Conservation (phyloP, 2,113 vertebrate genomes). For the Nibea coibor region DNA sequence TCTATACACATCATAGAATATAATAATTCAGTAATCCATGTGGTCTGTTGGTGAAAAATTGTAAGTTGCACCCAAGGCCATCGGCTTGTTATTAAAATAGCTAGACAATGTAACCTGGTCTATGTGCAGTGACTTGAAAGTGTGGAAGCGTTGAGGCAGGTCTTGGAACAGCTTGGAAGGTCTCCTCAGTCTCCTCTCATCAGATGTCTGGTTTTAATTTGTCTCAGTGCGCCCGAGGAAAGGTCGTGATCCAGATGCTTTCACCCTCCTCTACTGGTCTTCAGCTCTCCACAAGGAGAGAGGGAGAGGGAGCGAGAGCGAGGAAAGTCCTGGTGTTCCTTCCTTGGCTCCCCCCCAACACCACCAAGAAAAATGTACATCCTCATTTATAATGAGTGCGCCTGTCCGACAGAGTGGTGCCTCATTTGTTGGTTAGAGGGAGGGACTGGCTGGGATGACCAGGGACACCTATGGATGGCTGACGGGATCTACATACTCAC, state of each 20-base stretch:
- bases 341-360: not conserved
- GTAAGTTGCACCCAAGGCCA: constrained; percentile 6
- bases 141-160: constrained; percentile 51
- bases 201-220: constrained; percentile 82
- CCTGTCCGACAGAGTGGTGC: constrained; percentile 52
- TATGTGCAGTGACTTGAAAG: constrained; percentile 70
- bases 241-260: constrained; percentile 82
- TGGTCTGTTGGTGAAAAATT: constrained; percentile 7
- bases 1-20: not conserved
- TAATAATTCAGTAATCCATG: not conserved
- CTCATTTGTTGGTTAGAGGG: constrained; percentile 66
- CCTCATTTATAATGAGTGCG: constrained; percentile 76
- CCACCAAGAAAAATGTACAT: constrained; percentile 48
- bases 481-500: constrained; percentile 69
- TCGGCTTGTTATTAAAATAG: constrained; percentile 63
- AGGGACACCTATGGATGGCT: constrained; percentile 73
- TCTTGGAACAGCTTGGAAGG: constrained; percentile 67
- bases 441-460: constrained; percentile 42
- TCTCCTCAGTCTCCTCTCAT: constrained; percentile 75
- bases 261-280: constrained; percentile 68
- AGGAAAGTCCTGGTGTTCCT: constrained; percentile 58
- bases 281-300: constrained; percentile 62
- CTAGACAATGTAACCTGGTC: constrained; percentile 61
- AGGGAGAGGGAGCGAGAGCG: constrained; percentile 22
- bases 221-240: constrained; percentile 78